A percentile compares a stretch with the other conserved stretches of the same genome.
Evolutionary conservation across 2,113 vertebrate genomes (phyloP).

Genomic region (Tenrec ecaudatus): DNA sequence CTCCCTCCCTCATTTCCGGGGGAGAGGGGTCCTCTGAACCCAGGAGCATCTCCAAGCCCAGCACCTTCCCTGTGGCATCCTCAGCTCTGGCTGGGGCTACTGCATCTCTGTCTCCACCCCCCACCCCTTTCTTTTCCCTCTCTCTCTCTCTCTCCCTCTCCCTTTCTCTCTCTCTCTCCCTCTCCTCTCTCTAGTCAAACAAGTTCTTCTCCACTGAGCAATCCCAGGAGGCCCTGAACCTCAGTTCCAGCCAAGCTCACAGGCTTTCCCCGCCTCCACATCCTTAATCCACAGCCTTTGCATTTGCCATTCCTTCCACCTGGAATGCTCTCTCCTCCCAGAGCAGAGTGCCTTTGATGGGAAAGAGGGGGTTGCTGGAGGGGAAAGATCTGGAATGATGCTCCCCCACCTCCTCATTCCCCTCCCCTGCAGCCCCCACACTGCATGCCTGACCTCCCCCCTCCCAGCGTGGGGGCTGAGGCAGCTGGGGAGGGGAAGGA

Average conservation of each 20-base stretch:
- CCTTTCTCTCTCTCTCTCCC: neutral
- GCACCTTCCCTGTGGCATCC: constrained; percentile 3
- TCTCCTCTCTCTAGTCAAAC: constrained; percentile 36
- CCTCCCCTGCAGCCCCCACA: constrained; percentile 57
- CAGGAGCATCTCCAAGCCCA: neutral
- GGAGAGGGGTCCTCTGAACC: neutral
- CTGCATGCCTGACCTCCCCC: constrained; percentile 74
- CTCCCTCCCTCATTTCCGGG: neutral
- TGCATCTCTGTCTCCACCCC: neutral
- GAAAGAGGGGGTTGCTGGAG: constrained; percentile 58
- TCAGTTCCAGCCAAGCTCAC: constrained; percentile 78
- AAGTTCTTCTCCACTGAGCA: constrained; percentile 81
- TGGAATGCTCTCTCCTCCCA: constrained; percentile 79
- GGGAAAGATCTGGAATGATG: constrained; percentile 76
- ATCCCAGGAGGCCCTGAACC: constrained; percentile 79
- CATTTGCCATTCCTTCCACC: constrained; percentile 81
- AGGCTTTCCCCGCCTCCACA: constrained; percentile 81
- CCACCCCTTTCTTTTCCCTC: neutral
- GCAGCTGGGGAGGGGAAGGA: constrained; percentile 38
- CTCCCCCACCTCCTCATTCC: constrained; percentile 68
- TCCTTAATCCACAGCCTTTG: constrained; percentile 78
- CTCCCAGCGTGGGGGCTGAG: constrained; percentile 64
- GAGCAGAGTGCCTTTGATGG: constrained; percentile 74
- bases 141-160: neutral
- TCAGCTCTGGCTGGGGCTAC: constrained; percentile 16